Base-by-base conservation (phyloP, 2,888 invertebrate species). In the Diarsia dahlii region DNA sequence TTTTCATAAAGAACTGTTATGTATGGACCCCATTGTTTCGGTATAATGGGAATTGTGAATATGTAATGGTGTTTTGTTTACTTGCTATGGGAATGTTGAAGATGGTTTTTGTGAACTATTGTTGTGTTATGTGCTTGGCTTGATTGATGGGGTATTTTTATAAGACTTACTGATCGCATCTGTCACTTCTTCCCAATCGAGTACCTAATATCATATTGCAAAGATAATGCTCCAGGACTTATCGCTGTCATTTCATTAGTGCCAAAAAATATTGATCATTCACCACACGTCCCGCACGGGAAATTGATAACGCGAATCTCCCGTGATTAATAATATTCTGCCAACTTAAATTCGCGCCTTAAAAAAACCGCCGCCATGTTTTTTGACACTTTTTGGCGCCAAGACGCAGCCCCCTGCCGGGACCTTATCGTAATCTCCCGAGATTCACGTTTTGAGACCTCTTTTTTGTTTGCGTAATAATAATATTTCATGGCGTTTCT, bases 301-400 rank as follows among this genome's bases (percentile, higher is more conserved):
- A 82, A 86, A 89, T 90, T 88, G 90, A 91, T 90, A 90, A 89
- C 86, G 82, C 84, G 79, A 87, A 88, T 87, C 84, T 89, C 56
- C 69, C 82, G 81, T 89, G 89, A 91, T 91, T 88, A 90, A 92
- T 91, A 89, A 82, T 82, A 80, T 85, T 85, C 89, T 77, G 82
- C 80, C 87, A 87, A 76, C 82, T 86, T 87, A 87, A 89, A 90
- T 90, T 89, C 86, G 88, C 88, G 88, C 84, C 78, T 77, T 74
- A 78, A 82, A 84, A 81, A 84, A 77, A 76, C 82, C 54, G 68
- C 74, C 87, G 87, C 87, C 88, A 87, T 87, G 78, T 92, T 93
- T 92, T 93, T 93, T 93, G 91, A 90, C 91, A 92, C 88, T 92
- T 93, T 93, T 92, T 92, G 92, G 92, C 92, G 93, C 91, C 92